Evolutionary conservation across 2,888 invertebrate genomes (phyloP), one percentile per base, ranked within the genome.

Genomic region (Agrilus biguttatus): DNA sequence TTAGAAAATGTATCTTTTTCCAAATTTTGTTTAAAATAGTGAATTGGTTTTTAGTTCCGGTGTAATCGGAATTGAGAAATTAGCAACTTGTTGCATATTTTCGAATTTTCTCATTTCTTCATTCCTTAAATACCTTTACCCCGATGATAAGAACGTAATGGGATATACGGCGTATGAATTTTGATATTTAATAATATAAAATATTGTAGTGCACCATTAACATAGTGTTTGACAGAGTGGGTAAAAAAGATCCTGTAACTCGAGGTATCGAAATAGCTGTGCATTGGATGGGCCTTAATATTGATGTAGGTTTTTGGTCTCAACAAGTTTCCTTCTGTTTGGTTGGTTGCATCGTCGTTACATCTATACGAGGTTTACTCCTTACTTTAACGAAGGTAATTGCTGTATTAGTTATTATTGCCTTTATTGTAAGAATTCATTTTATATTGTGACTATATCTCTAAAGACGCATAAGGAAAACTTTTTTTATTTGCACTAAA

Each of bases 271-370:
- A 97, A 71, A 90, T 98, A 47, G 89, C 91, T 5, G 91, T 98
- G 0, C 86, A 92, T 60, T 96, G 93, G 84, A 81, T 97, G 60
- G 96, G 96, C 13, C 81, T 95, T 55, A 78, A 88, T 58, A 88
- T 99, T 53, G 96, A 98, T 66, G 86, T 97, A n/a, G 80, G 83
- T 14, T 98, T 97, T 68, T 98, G 98, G 97, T 96, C 95, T 2
- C 98, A 98, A 60, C 95, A 98, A 61, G 86, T 98, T 38, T 97
- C 97, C 0, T 98, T 99, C 67, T 80, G 91, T 56, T 74, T 98
- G 1, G 85, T 98, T 5, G 98, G 98, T 0, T 93, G 96, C 55
- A 98, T 98, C 49, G 97, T 96, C 1, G 81, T 99, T 2, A 97
- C 98, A 0, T 97, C 97, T 8, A 96, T 98, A 40, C 70, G 98